Conservation (phyloP, 2,113 vertebrate species). For the Otocyon megalotis region DNA sequence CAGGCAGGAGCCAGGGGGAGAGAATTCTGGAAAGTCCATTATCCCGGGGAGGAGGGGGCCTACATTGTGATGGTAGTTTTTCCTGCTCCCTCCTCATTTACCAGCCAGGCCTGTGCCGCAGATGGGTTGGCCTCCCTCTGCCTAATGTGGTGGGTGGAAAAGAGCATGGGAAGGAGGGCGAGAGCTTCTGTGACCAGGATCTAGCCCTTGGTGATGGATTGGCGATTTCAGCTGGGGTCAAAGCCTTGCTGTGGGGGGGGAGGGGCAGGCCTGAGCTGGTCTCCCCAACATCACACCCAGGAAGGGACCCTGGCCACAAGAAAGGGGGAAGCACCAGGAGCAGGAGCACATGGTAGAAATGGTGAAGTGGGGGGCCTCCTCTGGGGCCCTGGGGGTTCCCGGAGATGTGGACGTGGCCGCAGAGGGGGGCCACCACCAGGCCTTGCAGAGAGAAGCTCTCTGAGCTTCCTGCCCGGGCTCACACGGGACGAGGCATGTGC, state of each 20-base stretch:
- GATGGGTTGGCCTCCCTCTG: background rate
- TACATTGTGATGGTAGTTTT: background rate
- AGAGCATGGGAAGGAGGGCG: background rate
- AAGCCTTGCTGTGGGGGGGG: background rate
- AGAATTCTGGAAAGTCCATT: background rate
- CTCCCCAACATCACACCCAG: background rate
- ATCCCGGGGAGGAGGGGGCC: background rate
- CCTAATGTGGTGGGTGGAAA: background rate
- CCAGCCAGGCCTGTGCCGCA: too few relatives aligned
- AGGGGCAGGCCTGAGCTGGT: background rate
- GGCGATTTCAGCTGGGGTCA: background rate
- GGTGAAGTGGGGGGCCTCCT: background rate
- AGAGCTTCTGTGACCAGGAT: background rate
- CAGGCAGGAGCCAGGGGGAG: background rate
- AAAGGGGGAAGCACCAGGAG: background rate
- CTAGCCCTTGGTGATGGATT: background rate
- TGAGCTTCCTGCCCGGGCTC: too few relatives aligned
- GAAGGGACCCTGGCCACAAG: slow-evolving; percentile 17
- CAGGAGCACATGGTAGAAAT: background rate
- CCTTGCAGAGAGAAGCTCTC: too few relatives aligned
- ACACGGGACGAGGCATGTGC: background rate
- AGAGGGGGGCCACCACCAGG: too few relatives aligned
- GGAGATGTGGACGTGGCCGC: too few relatives aligned
- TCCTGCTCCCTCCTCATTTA: background rate
- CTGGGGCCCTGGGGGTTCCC: background rate